Evolutionary conservation across 92 coral and sea anemone species (phyloP), one percentile per base, ranked within the genome.

Genomic region (Siderastrea radians): DNA sequence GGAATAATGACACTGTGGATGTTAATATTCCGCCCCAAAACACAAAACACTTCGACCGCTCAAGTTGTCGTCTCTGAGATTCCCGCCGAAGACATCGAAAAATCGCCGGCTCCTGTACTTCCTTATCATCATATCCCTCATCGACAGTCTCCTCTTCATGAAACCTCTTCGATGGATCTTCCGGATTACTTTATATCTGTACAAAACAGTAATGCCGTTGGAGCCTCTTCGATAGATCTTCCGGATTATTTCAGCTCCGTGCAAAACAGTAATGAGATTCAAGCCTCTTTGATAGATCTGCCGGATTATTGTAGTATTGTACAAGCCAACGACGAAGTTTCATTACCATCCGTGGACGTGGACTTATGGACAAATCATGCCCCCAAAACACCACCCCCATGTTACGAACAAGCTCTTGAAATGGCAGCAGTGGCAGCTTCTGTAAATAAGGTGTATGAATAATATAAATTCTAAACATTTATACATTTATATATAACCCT

Each of bases 41-140:
- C 49, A 44, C 78, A 63, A 9, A 58, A 54, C 26, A 66, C 54
- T 17, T 51, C 74, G 44, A 78, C 85, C 47, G 51, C 82, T 4
- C 72, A 81, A 26, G 90, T 92, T 44, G 95, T 89, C 11, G 89
- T 93, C 66, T 94, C 95, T 43, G 77, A 69, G 12, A 74, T 94
- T 83, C 80, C 97, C 7, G 92, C 90, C 4, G 87, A 83, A 16
- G 93, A 88, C 26, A 47, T 86, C 75, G 93, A 89, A 64, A 94
- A 94, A 83, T 80, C 91, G 3, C 97, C 97, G 3, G 88, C 92
- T 10, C 58, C 80, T 10, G 64, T 89, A 12, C 46, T 77, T 7
- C 50, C 83, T n/a, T 68, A 51, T 17, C 54, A 58, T 49, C 63
- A 51, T 2, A 48, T 72, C 49, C 90, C 84, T 8, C 84, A 73